Percentiles rank a stretch among this genome's conserved stretches.
These are phyloP conservation scores for Drosophila atroscutellata DNA, from an alignment of 2,888 invertebrate species.

Conservation along the genomic window DNA sequence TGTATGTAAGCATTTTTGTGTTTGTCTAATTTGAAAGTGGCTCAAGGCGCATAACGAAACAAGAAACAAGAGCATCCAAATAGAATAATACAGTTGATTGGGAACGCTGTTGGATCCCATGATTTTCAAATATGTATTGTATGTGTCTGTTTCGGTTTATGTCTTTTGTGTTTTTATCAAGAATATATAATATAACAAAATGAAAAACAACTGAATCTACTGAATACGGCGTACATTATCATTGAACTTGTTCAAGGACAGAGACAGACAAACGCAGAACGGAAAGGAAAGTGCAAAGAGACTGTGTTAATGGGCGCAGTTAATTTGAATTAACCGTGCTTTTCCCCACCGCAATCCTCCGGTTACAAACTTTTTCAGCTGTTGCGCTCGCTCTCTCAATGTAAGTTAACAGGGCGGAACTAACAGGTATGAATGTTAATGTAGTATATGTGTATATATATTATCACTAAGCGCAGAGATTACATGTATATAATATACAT, in stretches of 20 bases:
- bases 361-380: slow-evolving; percentile 10
- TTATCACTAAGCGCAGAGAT: background rate
- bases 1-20: slow-evolving; percentile 7
- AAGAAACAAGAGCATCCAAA: slow-evolving; percentile 13
- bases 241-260: slow-evolving; percentile 77
- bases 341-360: background rate
- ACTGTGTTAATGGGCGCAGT: slow-evolving; percentile 1
- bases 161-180: slow-evolving; percentile 40
- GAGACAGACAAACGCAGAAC: slow-evolving; percentile 23
- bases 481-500: background rate
- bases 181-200: slow-evolving; percentile 47
- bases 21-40: slow-evolving; percentile 33
- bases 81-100: slow-evolving; percentile 31
- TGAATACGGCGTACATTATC: slow-evolving; percentile 44
- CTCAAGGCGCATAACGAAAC: slow-evolving; percentile 31
- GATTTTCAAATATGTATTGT: slow-evolving; percentile 11
- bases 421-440: slow-evolving; percentile 11
- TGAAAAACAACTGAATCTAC: slow-evolving; percentile 36
- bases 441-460: background rate
- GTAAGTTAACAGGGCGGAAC: slow-evolving; percentile 25
- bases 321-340: slow-evolving; percentile 24
- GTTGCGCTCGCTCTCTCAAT: slow-evolving; percentile 17
- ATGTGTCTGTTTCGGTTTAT: background rate
- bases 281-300: slow-evolving; percentile 25
- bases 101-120: slow-evolving; percentile 10